Evolutionary conservation across 2,888 invertebrate species (phyloP), one percentile per base, ranked within the genome.

Genomic region (Hydrotaea cyrtoneurina): DNA sequence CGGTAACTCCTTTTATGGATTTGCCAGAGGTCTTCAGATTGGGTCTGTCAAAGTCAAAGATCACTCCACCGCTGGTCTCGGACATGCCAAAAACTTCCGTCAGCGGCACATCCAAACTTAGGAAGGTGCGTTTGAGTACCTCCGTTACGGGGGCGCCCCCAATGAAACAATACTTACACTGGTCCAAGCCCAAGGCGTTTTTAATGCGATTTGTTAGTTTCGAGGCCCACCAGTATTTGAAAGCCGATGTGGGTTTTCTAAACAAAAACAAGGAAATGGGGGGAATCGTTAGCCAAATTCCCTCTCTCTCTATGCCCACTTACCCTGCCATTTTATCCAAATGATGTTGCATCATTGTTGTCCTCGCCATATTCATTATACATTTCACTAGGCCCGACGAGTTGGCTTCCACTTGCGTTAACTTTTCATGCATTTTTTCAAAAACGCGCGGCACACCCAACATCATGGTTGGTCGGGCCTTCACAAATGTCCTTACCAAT

Each of bases 401-500:
- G 66, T 95, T 94, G 0, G 95, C 94, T 1, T 96, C 96, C 0
- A 96, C 94, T 0, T 94, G 93, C 89, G 95, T 93, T 93, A 98
- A 95, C 89, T 95, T 96, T 89, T 98, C 98, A 88, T 96, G 94
- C 90, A 98, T 97, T 92, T 98, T 98, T 92, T 98, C 98, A 95
- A 96, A 98, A 0, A 98, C 96, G 85, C 98, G 94, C 0, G 98
- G 98, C 0, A 98, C 98, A 0, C 95, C 98, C 72, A 98, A 93
- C 88, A 98, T 96, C 78, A 94, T 93, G 0, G 98, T 98, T 0
- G 98, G 98, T 80, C 95, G 93, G 0, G 96, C 96, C 91, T 95
- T 95, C 82, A 93, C 93, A 59, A 97, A 93, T 0, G 96, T 97
- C 46, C 95, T 94, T 0, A 96, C 93, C 71, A 98, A 93, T 69